Evolutionary conservation across 1,140 invertebrate species (phyloP), one percentile per base, ranked within the genome.

Genomic region (Mycetomoellerius zeteki): DNA sequence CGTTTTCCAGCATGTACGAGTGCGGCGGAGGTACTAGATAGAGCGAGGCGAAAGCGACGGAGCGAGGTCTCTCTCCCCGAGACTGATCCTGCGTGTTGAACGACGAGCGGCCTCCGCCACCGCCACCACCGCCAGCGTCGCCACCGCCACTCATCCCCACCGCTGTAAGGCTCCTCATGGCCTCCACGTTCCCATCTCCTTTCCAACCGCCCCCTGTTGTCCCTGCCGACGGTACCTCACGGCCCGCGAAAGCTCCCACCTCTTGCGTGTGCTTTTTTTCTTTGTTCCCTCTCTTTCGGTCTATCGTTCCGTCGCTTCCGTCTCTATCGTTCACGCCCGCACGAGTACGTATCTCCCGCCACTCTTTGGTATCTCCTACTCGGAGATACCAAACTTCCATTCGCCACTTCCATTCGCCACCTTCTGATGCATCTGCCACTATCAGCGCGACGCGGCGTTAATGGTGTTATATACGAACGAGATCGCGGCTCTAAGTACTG

Each of bases 11-110:
- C 91, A 82, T 91, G 91, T 90, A 91, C 92, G 92, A 94, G 87
- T 93, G 92, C 93, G 92, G 93, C 92, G 91, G 90, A 94, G 92
- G 86, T 93, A 94, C 94, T 94, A 91, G 90, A 88, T 76, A 90
- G 80, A 91, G 91, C 89, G 88, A 90, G 88, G 90, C 91, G 89
- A 93, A 82, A 92, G 92, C 92, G 89, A 81, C 89, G 90, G 87
- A 91, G 85, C 92, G 91, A 91, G 92, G 87, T 81, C 73, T 90
- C 88, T 80, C 77, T 88, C 90, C 88, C 73, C 86, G 72, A 81
- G 86, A 88, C 88, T 90, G 93, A 93, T 93, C 93, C 93, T 93
- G 93, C 93, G 93, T 93, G 92, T 86, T 93, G 92, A 93, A 92
- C 92, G 91, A 91, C 92, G 89, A 89, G 85, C 89, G 86, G 87